Conservation (phyloP, 2,797 vertebrate species). For the Hypotaenidia philippensis region DNA sequence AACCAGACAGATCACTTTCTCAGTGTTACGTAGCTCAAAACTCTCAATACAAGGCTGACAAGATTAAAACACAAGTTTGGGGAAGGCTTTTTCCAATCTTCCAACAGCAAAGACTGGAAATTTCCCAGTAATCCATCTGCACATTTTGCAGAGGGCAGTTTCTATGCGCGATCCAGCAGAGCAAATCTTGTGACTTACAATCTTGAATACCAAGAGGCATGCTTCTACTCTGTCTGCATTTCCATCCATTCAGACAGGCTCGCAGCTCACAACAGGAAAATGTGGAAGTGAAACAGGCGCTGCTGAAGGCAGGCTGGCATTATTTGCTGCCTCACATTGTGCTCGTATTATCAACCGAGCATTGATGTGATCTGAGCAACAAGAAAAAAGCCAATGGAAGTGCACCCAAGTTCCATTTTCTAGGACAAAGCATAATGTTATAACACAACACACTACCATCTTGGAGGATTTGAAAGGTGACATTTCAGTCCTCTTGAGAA, state of each 20-base stretch:
- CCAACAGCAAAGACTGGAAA: background rate
- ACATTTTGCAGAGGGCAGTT: background rate
- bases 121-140: background rate
- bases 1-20: background rate
- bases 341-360: background rate
- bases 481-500: background rate
- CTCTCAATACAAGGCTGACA: background rate
- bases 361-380: background rate
- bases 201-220: background rate
- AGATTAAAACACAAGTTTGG: background rate
- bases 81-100: background rate
- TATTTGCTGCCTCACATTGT: background rate
- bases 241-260: background rate
- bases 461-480: background rate
- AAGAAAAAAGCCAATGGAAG: constrained; percentile 32
- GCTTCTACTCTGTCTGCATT: background rate
- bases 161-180: background rate
- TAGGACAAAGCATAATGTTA: background rate
- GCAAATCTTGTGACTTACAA: background rate
- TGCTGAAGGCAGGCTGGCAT: background rate
- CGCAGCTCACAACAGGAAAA: constrained; percentile 13
- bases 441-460: background rate
- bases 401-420: background rate
- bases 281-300: background rate
- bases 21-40: background rate